A percentile compares a stretch with the other conserved stretches of the same genome.
Conservation (phyloP, 2,113 vertebrate species). For the Irena cyanogastra region DNA sequence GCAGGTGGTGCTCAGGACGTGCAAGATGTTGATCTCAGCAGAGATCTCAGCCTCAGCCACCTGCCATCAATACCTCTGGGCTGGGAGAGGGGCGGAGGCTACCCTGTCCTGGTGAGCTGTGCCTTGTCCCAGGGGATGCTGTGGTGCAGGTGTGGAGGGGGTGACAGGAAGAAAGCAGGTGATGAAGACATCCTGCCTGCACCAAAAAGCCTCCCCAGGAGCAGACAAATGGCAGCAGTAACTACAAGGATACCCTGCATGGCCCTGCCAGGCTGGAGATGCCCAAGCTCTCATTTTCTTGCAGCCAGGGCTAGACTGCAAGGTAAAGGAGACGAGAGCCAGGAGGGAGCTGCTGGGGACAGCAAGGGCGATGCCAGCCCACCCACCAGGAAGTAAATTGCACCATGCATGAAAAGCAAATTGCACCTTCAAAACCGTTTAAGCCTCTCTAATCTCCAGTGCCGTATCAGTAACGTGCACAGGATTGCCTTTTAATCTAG, state of each 20-base stretch:
- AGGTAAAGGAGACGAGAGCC: not conserved
- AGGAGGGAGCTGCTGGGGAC: not conserved
- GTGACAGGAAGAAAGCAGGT: not conserved
- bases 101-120: accelerated
- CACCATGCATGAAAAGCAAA: conserved; percentile 20
- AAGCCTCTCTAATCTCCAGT: conserved; percentile 11
- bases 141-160: not conserved
- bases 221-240: not conserved
- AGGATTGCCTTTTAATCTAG: conserved; percentile 53
- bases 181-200: not conserved
- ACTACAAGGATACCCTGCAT: not conserved
- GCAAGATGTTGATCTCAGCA: not conserved
- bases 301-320: not conserved
- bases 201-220: accelerated
- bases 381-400: not conserved
- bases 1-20: accelerated
- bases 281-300: not conserved
- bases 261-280: not conserved
- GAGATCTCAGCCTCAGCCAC: not conserved
- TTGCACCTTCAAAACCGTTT: conserved; percentile 23
- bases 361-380: accelerated
- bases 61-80: not conserved
- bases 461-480: accelerated
- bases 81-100: not conserved
- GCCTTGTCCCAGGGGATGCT: not conserved